phyloP scores from a whole-genome alignment of 2,797 vertebrate species.

The Pterois miles region DNA sequence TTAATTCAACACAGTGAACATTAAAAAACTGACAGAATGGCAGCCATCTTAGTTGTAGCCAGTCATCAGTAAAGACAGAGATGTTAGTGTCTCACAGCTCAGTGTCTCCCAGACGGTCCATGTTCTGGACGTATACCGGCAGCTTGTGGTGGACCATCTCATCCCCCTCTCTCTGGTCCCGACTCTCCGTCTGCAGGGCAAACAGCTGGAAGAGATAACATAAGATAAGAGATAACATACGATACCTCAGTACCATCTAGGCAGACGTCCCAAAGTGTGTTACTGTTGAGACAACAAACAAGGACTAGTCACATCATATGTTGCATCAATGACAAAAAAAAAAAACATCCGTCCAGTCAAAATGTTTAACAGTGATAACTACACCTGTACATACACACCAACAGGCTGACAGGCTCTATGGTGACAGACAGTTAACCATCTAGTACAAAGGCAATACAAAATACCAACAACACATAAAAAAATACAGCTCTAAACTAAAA shows the following conservation, averaged over 20 bases:
- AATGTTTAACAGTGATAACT: neutral
- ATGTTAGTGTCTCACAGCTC: conserved; percentile 90
- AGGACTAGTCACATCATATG: neutral
- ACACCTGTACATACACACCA: neutral
- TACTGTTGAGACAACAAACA: neutral
- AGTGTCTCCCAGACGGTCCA: conserved; percentile 97
- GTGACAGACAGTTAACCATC: too few species aligned
- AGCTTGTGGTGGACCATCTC: conserved; percentile 90
- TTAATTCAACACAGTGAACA: neutral
- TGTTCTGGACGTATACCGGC: conserved; percentile 93
- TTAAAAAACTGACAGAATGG: conserved; percentile 14
- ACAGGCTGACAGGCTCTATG: too few species aligned
- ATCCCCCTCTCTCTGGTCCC: conserved; percentile 84
- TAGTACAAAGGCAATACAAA: neutral
- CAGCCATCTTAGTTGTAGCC: conserved; percentile 35
- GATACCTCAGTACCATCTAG: too few species aligned
- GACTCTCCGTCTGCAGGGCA: conserved; percentile 89
- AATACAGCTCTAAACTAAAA: neutral
- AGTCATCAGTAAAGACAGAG: conserved; percentile 57
- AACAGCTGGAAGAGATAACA: conserved; percentile 86
- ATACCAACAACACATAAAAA: neutral
- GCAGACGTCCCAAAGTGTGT: neutral
- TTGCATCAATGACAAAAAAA: neutral
- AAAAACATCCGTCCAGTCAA: neutral
- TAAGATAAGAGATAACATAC: neutral